phyloP scores from a whole-genome alignment of 2,113 vertebrate species.

The Myiozetetes cayanensis region DNA sequence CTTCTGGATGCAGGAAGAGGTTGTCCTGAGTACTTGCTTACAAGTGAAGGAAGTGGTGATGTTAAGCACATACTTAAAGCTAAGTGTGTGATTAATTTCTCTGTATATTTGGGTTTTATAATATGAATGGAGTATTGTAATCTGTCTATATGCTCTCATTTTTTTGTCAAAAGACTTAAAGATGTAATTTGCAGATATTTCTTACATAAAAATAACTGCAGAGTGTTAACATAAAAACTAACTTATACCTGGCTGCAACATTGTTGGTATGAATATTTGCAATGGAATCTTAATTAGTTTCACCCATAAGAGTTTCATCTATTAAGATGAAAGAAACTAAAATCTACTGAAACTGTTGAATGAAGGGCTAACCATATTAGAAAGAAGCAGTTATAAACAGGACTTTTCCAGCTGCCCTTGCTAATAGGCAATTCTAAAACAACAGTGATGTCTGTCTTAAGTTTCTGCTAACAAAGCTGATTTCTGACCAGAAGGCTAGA shows the following conservation, averaged over 20 bases:
- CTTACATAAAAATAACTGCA: neutral
- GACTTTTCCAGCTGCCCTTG: constrained; percentile 41
- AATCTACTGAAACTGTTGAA: neutral
- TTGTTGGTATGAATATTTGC: neutral
- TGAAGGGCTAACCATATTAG: neutral
- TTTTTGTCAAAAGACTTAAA: neutral
- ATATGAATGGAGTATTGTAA: neutral
- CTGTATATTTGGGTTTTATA: neutral
- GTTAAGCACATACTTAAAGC: neutral
- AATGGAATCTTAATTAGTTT: neutral
- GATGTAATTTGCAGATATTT: neutral
- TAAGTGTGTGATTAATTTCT: neutral
- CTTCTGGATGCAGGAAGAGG: neutral
- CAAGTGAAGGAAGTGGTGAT: neutral
- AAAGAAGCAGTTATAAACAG: constrained; percentile 13
- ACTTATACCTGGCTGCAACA: neutral
- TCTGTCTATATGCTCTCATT: neutral
- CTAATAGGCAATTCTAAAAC: constrained; percentile 57
- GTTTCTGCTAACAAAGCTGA: constrained; percentile 61
- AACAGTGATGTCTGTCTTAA: constrained; percentile 32
- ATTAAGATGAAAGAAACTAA: neutral
- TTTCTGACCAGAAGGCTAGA: constrained; percentile 60
- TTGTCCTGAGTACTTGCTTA: neutral
- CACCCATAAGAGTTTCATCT: neutral
- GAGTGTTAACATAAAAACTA: neutral